Evolutionary conservation across 2,888 invertebrate genomes (phyloP), one percentile per base, ranked within the genome.

Genomic region (Lordiphosa andalusiaca): DNA sequence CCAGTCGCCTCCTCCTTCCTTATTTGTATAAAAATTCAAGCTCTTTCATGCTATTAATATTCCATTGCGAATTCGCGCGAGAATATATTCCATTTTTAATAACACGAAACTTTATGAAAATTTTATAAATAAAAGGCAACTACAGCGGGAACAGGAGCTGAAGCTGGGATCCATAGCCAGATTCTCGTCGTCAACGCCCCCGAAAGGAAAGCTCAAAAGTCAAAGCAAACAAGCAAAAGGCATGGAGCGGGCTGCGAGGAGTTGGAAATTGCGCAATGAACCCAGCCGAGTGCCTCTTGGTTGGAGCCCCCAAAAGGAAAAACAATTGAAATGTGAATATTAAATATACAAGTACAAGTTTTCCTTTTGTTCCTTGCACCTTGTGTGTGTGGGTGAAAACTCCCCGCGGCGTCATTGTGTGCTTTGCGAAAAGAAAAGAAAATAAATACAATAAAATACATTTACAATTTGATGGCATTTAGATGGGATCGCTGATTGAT

Each of bases 251-350:
- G 37, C 12, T 37, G 37, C 23, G 59, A 53, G 25, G 53, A 58
- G 58, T 50, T 50, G 33, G 47, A 63, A 61, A 71, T 66, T 59
- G 62, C 52, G 69, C 66, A 55, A 62, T 55, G 62, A 66, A 50
- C 38, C 52, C 58, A 64, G 54, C 54, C 64, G 49, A 51, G 48
- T 48, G 50, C 36, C 33, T 12, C 12, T 44, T 49, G 52, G 53
- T 49, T 55, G 40, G 30, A 30, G 30, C 30, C 36, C n/a, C 37
- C 37, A 53, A 41, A 38, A 35, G 41, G 59, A 68, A 77, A 72
- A 76, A 70, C 72, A 74, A 80, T 80, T 78, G 75, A 73, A 80
- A 78, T 78, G 73, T 80, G 78, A 80, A 80, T 80, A 81, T 81
- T 81, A 81, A 80, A 80, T 80, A 67, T 63, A 71, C 62, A 67